A percentile compares a stretch with the other conserved stretches of the same genome.
Evolutionary conservation across 1,140 invertebrate genomes (phyloP).

Genomic region (Apis cerana): DNA sequence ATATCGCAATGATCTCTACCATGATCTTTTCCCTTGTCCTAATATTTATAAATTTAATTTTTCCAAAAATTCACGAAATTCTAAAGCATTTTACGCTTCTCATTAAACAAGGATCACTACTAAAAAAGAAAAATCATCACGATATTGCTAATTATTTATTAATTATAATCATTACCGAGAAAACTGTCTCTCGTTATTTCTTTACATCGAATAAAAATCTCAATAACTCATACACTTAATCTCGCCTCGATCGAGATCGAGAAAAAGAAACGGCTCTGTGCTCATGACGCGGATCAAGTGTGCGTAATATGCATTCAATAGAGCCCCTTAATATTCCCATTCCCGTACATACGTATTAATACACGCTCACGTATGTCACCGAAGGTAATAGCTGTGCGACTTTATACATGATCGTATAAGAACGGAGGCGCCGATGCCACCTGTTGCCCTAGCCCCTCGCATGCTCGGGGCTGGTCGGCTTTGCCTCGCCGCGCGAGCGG

Average conservation of each 20-base stretch:
- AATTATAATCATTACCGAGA: too few relatives aligned
- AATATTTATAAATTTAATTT: too few relatives aligned
- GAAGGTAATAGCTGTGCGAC: conserved; percentile 42
- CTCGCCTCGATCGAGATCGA: not conserved
- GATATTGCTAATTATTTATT: too few relatives aligned
- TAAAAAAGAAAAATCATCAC: too few relatives aligned
- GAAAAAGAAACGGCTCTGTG: not conserved
- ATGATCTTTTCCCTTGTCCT: too few relatives aligned
- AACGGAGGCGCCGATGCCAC: conserved; percentile 74
- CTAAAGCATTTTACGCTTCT: too few relatives aligned
- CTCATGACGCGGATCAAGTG: not conserved
- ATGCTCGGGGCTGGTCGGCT: conserved; percentile 50
- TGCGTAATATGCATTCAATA: not conserved
- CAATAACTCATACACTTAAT: too few relatives aligned
- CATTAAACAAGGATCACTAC: too few relatives aligned
- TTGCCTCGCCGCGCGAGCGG: conserved; percentile 30
- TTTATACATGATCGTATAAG: conserved; percentile 51
- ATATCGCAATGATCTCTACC: too few relatives aligned
- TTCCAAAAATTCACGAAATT: too few relatives aligned
- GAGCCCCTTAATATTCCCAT: not conserved
- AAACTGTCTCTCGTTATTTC: too few relatives aligned
- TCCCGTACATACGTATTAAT: not conserved
- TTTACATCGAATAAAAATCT: too few relatives aligned
- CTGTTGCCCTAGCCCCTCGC: conserved; percentile 72
- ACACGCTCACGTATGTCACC: not conserved